Conservation (phyloP, 30 jellyfish, hydroid and myxozoan genomes). For the Mastigias papua region DNA sequence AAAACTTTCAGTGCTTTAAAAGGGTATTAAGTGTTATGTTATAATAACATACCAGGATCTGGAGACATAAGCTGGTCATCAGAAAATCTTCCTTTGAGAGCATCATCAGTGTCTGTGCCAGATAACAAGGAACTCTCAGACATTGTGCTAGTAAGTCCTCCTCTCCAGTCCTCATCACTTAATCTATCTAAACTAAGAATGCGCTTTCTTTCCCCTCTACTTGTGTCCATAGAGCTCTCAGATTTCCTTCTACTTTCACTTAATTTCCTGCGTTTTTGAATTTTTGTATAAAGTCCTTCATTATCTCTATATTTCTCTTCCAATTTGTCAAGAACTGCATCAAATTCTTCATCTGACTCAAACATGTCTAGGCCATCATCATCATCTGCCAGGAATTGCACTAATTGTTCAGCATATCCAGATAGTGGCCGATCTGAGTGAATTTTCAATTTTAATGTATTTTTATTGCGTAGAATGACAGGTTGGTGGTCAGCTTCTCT, state of each 20-base stretch:
- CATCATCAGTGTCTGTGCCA: slow-evolving; percentile 74
- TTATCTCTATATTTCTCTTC: slow-evolving; percentile 58
- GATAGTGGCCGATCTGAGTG: slow-evolving; percentile 95
- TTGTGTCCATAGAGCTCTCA: slow-evolving; percentile 4
- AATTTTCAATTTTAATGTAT: slow-evolving; percentile 39
- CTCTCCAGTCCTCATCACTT: slow-evolving; percentile 41
- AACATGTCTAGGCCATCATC: slow-evolving; percentile 76
- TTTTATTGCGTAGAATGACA: slow-evolving; percentile 34
- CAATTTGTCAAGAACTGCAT: slow-evolving; percentile 80
- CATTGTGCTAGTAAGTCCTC: slow-evolving; percentile 41
- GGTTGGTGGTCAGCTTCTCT: slow-evolving; percentile 8
- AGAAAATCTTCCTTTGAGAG: slow-evolving; percentile 52
- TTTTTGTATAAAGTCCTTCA: slow-evolving; percentile 45
- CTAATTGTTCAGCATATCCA: slow-evolving; percentile 92
- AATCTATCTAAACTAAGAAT: neutral
- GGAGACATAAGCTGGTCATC: slow-evolving; percentile 68
- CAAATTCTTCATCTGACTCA: slow-evolving; percentile 95
- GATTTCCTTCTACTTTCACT: slow-evolving; percentile 45
- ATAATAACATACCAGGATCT: slow-evolving; percentile 32
- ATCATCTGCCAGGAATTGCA: slow-evolving; percentile 94
- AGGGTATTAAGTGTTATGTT: neutral
- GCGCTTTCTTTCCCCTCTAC: neutral
- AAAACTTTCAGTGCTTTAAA: too few relatives aligned
- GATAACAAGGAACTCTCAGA: slow-evolving; percentile 68
- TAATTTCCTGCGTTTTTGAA: slow-evolving; percentile 45